A percentile compares a stretch with the other conserved stretches of the same genome.
Evolutionary conservation across 2,113 vertebrate genomes (phyloP).

Genomic region (Eptatretus burgeri): DNA sequence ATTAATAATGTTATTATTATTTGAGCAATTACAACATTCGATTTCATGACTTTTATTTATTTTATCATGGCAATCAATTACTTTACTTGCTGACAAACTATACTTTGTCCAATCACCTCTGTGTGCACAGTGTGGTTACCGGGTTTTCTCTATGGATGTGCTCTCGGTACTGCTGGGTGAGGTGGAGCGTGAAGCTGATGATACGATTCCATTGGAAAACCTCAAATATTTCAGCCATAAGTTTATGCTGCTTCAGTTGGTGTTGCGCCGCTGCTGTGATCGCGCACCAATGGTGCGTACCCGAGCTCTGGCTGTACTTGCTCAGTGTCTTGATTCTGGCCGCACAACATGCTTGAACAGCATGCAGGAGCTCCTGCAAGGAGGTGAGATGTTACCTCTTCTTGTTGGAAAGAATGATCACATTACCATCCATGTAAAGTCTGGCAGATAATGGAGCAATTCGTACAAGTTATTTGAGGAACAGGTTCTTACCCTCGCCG

Average conservation of each 20-base stretch:
- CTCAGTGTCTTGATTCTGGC: conserved; percentile 38
- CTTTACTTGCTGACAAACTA: too few species aligned
- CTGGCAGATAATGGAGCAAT: too few species aligned
- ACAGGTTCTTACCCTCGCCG: too few species aligned
- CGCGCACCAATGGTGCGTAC: conserved; percentile 32
- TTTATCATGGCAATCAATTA: too few species aligned
- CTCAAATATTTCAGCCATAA: conserved; percentile 29
- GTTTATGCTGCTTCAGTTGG: conserved; percentile 42
- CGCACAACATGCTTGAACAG: conserved; percentile 16
- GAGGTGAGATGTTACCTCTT: conserved; percentile 20
- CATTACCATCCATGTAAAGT: too few species aligned
- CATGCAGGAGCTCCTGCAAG: conserved; percentile 26
- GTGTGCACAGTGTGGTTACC: conserved; percentile 13
- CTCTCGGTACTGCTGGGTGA: conserved; percentile 38
- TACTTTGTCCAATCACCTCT: too few species aligned
- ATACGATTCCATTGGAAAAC: conserved; percentile 17
- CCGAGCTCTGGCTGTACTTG: conserved; percentile 41
- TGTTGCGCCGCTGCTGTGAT: conserved; percentile 42
- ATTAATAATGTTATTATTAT: too few species aligned
- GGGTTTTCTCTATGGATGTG: conserved; percentile 59
- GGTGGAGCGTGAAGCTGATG: conserved; percentile 22
- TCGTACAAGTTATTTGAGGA: too few species aligned
- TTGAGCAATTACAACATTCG: too few species aligned
- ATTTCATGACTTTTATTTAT: too few species aligned
- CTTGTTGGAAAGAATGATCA: too few species aligned